Percentiles rank a stretch among this genome's conserved stretches.
Conservation (phyloP, 1,140 invertebrate genomes). For the Heterodera schachtii region DNA sequence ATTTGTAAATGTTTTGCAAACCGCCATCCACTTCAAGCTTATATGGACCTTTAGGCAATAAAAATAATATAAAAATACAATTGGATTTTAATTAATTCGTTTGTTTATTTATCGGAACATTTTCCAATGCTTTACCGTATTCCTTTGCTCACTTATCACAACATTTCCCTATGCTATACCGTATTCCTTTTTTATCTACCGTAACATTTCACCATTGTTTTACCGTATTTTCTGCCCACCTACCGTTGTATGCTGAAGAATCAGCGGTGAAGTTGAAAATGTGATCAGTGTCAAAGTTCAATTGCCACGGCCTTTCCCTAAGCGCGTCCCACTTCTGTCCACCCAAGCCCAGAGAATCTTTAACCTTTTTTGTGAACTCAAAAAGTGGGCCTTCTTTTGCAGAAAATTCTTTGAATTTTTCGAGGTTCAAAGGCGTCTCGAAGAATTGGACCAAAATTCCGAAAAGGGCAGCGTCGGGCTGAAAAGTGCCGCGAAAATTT, state of each 20-base stretch:
- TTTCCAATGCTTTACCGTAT: no score
- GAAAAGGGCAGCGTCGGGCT: not conserved
- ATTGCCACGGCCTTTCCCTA: not conserved
- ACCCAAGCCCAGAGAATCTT: not conserved
- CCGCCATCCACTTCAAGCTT: no score
- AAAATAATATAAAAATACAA: no score
- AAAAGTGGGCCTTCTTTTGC: not conserved
- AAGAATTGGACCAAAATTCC: not conserved
- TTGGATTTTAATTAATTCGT: no score
- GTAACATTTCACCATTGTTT: no score
- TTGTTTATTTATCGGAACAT: no score
- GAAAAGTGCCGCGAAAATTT: not conserved
- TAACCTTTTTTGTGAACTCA: not conserved
- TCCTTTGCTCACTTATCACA: no score
- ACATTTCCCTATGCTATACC: no score
- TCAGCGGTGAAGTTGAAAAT: not conserved
- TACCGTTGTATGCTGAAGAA: not conserved
- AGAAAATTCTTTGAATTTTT: not conserved
- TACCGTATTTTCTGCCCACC: not conserved
- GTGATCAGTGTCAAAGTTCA: not conserved
- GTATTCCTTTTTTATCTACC: no score
- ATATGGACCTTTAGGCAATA: no score
- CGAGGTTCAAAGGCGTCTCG: slow-evolving; percentile 1
- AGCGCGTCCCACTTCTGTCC: not conserved
- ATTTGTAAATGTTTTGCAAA: no score